Evolutionary conservation across 2,888 invertebrate species (phyloP).

Genomic region (Bellardia bayeri): DNA sequence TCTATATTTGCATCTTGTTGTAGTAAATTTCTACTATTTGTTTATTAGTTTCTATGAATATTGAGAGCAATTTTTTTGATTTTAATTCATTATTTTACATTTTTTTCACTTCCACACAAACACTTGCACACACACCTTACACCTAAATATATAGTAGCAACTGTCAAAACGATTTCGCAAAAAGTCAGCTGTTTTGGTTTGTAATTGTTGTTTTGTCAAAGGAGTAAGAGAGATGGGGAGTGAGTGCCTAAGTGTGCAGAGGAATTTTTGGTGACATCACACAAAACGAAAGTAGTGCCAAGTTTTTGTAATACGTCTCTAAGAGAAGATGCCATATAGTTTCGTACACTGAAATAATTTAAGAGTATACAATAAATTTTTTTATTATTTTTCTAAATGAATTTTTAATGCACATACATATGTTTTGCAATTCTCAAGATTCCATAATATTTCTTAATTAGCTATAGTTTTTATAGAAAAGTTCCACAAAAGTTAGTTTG

Average conservation of each 20-base stretch:
- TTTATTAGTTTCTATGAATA: conserved; percentile 4
- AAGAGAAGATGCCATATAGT: not conserved
- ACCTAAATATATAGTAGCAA: not conserved
- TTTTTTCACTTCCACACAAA: conserved; percentile 9
- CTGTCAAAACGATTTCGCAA: conserved; percentile 33
- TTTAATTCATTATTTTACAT: conserved; percentile 25
- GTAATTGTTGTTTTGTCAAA: conserved; percentile 29
- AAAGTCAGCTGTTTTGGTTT: conserved; percentile 58
- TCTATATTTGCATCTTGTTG: not conserved
- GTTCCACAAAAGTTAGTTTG: too few species aligned
- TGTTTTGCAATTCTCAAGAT: too few species aligned
- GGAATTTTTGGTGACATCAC: conserved; percentile 27
- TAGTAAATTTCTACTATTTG: conserved; percentile 17
- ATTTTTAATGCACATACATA: too few species aligned
- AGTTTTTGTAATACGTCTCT: not conserved
- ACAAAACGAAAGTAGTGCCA: conserved; percentile 41
- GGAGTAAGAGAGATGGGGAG: conserved; percentile 14
- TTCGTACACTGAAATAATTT: not conserved
- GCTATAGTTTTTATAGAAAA: too few species aligned
- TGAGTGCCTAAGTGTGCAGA: not conserved
- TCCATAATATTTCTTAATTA: too few species aligned
- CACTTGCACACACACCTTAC: not conserved
- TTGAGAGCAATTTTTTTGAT: not conserved
- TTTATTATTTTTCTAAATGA: too few species aligned
- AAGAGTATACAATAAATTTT: not conserved